Percentiles rank a stretch among this genome's conserved stretches.
Evolutionary conservation across 2,888 invertebrate genomes (phyloP).

Genomic region (Acanthococcus lagerstroemiae): DNA sequence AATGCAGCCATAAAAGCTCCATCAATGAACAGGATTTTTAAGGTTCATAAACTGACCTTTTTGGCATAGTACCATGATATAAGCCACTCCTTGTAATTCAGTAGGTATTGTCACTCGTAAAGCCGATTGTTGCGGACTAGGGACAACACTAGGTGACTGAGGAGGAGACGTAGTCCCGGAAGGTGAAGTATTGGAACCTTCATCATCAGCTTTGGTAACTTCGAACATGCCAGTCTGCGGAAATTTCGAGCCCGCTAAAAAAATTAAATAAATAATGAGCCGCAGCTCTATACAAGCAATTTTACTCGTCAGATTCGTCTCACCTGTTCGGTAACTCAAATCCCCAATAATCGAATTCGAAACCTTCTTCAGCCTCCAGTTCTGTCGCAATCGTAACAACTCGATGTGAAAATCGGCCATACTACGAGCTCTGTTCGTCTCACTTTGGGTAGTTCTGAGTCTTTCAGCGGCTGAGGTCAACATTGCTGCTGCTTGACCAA

Average conservation of each 20-base stretch:
- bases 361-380: slow-evolving; percentile 93
- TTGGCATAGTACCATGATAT: slow-evolving; percentile 89
- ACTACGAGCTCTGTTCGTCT: slow-evolving; percentile 63
- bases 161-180: slow-evolving; percentile 46
- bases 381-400: slow-evolving; percentile 73
- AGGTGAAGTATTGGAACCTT: slow-evolving; percentile 47
- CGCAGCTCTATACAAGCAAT: too few species aligned
- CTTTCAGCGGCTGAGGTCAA: slow-evolving; percentile 77
- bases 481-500: slow-evolving; percentile 76
- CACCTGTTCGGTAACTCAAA: slow-evolving; percentile 79
- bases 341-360: slow-evolving; percentile 92
- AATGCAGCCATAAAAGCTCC: not conserved
- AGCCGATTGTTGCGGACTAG: slow-evolving; percentile 51
- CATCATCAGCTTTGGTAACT: slow-evolving; percentile 84
- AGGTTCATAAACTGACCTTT: slow-evolving; percentile 52
- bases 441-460: slow-evolving; percentile 67
- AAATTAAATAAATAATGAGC: too few species aligned
- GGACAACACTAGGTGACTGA: slow-evolving; percentile 42
- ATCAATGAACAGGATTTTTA: not conserved
- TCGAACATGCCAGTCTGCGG: slow-evolving; percentile 90
- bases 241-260: slow-evolving; percentile 76
- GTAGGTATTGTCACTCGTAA: slow-evolving; percentile 85
- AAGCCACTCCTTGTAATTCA: slow-evolving; percentile 89
- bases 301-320: too few species aligned
- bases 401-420: slow-evolving; percentile 89